These are phyloP conservation scores for Hypothenemus hampei DNA, from an alignment of 1,140 invertebrate species.

Conservation along the genomic window DNA sequence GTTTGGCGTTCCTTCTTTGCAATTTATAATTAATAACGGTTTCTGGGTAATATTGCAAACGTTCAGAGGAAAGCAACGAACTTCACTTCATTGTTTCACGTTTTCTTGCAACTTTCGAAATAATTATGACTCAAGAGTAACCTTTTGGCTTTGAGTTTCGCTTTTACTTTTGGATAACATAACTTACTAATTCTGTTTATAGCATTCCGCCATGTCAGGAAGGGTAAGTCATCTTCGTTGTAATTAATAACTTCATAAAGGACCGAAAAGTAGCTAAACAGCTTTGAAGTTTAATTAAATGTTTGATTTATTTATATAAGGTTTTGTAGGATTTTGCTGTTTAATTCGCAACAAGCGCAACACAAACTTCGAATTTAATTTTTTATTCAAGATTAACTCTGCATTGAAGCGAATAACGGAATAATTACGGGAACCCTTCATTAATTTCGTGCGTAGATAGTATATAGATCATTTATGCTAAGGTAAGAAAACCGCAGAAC, in stretches of 20 bases:
- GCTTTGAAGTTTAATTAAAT: conserved; percentile 5
- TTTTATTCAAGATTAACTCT: no score
- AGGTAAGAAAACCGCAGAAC: background rate
- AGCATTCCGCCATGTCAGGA: conserved; percentile 2
- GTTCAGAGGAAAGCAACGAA: background rate
- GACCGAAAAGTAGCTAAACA: conserved; percentile 5
- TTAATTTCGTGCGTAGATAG: no score
- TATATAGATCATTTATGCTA: no score
- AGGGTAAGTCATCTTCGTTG: conserved; percentile 2
- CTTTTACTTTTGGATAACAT: conserved; percentile 1
- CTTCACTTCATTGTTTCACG: background rate
- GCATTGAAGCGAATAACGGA: no score
- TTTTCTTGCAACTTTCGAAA: background rate
- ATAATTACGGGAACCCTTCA: no score
- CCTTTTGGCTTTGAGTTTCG: background rate
- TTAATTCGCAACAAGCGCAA: no score
- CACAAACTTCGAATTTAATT: no score
- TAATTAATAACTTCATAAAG: conserved; percentile 5
- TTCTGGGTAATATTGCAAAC: background rate
- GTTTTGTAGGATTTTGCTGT: no score
- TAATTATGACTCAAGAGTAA: background rate
- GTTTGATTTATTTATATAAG: background rate
- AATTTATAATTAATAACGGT: background rate
- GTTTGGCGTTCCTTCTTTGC: background rate
- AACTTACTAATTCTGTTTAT: conserved; percentile 1